Evolutionary conservation across 2,888 invertebrate genomes (phyloP).

Genomic region (Latrodectus elegans): DNA sequence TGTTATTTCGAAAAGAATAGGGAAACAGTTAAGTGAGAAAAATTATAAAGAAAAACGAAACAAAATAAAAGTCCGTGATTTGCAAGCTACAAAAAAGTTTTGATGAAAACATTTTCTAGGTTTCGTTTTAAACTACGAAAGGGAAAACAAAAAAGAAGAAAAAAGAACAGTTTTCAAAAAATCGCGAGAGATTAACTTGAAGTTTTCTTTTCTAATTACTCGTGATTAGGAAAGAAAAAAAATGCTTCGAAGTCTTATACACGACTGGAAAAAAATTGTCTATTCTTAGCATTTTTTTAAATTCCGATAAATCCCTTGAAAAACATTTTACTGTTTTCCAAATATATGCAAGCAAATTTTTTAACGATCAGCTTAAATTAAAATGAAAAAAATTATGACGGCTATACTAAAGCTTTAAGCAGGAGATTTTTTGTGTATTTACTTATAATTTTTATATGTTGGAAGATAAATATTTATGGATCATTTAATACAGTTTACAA

Average conservation of each 20-base stretch:
- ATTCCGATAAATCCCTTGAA: too few species aligned
- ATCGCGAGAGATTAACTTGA: not conserved
- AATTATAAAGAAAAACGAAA: not conserved
- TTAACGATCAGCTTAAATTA: too few species aligned
- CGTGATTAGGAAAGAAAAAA: not conserved
- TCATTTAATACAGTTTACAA: too few species aligned
- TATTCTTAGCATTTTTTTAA: not conserved
- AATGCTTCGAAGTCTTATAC: not conserved
- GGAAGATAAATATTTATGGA: too few species aligned
- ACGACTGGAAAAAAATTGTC: not conserved
- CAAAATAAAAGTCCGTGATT: not conserved
- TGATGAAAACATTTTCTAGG: not conserved
- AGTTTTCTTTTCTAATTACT: constrained; percentile 3
- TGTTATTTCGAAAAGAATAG: not conserved
- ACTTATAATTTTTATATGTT: too few species aligned
- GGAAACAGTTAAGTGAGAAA: not conserved
- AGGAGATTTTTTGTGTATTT: too few species aligned
- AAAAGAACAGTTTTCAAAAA: not conserved
- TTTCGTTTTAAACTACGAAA: too few species aligned
- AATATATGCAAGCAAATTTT: too few species aligned
- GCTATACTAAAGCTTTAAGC: too few species aligned
- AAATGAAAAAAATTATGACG: too few species aligned
- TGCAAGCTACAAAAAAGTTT: not conserved
- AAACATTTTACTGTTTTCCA: too few species aligned
- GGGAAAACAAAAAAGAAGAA: not conserved